Base-by-base conservation (phyloP, 2,113 vertebrate genomes). In the Cyprinus carpio region DNA sequence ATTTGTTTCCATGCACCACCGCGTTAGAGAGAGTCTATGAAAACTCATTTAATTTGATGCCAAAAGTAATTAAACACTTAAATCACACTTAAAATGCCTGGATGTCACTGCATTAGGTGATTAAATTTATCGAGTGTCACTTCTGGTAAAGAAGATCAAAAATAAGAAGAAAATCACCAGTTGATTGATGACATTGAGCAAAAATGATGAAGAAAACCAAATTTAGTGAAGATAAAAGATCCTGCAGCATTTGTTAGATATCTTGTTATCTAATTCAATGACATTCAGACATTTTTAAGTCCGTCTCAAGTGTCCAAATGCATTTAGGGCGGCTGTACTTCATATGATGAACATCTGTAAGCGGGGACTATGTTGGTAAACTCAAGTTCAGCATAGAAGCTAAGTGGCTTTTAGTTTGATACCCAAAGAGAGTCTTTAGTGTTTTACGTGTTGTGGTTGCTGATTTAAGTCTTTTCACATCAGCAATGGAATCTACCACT, bases 401-500 rank as follows among this genome's bases (percentile, higher is more conserved):
- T 79, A 79, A 79, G 76, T 62, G 76, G 34, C 76, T 62, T 79
- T 79, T 79, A 79, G 27, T 60, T 58, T 37, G 51, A 78, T 78
- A 34, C 75, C 13, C 11, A 9, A 10, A 40, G 56, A 51, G 67
- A 51, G 43, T 75, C 81, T 87, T 67, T 6, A 64, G 74, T 43
- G 27, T 62, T 25, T 69, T 81, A 51, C 81, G 27, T 77, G 65
- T 37, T 34, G 15, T 67, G 62, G 60, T 77, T 87, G 84, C 85
- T 81, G 85, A 71, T 89, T 84, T 87, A 31, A 58, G 72, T 75
- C 27, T 85, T 87, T 86, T 46, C 83, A 60, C 72, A 58, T 65
- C 65, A 67, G 85, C 65, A 58, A 85, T 81, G 82, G 75, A 88
- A 88, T 92, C 91, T 88, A 88, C 87, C 84, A 84, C 86, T 46